A percentile compares a stretch with the other conserved stretches of the same genome.
phyloP scores from a whole-genome alignment of 1,140 invertebrate genomes.

The Apis cerana region DNA sequence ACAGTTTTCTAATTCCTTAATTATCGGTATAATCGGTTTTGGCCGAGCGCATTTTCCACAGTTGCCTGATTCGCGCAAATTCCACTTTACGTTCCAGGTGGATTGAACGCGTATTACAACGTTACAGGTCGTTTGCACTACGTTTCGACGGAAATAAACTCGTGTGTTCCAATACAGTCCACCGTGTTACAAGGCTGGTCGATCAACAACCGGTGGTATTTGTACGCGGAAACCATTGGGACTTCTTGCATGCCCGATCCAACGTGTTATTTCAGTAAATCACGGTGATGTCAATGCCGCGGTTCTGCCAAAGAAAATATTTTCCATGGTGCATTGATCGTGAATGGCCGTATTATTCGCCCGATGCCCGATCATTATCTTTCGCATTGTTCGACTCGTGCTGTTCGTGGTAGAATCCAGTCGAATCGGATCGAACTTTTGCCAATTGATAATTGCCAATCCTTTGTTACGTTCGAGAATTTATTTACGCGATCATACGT shows the following conservation, averaged over 20 bases:
- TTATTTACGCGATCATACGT: too few relatives aligned
- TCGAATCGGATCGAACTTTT: not conserved
- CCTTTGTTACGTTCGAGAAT: not conserved
- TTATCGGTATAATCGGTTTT: conserved; percentile 6
- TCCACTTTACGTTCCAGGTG: conserved; percentile 15
- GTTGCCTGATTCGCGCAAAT: conserved; percentile 6
- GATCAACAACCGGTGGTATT: conserved; percentile 32
- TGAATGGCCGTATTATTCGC: not conserved
- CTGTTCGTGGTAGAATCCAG: not conserved
- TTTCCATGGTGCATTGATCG: not conserved
- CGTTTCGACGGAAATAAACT: conserved; percentile 44
- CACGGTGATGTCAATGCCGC: conserved; percentile 28
- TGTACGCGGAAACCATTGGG: conserved; percentile 26
- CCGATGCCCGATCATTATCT: not conserved
- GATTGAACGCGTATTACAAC: conserved; percentile 33
- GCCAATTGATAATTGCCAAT: not conserved
- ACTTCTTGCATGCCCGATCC: conserved; percentile 36
- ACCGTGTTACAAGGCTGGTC: conserved; percentile 30
- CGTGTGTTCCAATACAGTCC: not conserved
- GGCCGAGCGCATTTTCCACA: not conserved
- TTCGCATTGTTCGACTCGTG: not conserved
- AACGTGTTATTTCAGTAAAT: conserved; percentile 53
- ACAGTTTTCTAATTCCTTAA: not conserved
- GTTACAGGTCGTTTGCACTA: conserved; percentile 34
- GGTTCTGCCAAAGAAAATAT: conserved; percentile 2